Evolutionary conservation across 2,888 invertebrate genomes (phyloP), one percentile per base, ranked within the genome.

Genomic region (Diaperis boleti): DNA sequence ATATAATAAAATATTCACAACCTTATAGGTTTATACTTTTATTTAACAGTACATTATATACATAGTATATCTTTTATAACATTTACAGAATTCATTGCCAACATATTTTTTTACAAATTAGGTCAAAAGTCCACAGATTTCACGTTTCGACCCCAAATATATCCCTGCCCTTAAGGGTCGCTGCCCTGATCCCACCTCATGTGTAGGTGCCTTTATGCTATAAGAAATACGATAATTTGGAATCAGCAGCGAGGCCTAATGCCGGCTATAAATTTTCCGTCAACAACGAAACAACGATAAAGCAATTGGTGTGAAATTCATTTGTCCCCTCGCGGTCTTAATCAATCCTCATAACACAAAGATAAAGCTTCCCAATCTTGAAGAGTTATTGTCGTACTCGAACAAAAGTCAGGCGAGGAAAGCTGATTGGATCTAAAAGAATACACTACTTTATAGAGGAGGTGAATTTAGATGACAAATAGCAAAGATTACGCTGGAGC

Each of bases 281-380:
- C 74, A 75, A 76, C 73, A 75, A 70, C 75, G 74, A 76, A 76
- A 76, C 76, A 78, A 76, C 77, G 77, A 78, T 77, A 72, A 74
- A 71, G 76, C 78, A 79, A 79, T 79, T 77, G 79, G 80, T 79
- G 80, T 79, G 78, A 80, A 80, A 80, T 79, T 79, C 79, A 79
- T 79, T 78, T 77, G 78, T 75, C 75, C 79, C 78, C 77, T 72
- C 72, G 72, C 69, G 74, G 76, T 75, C 77, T 79, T 79, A 81
- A 81, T 81, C 81, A 81, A 80, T 80, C 78, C 79, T 78, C 77
- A 78, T 78, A 78, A 78, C 76, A 78, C 74, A 77, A 78, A 79
- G 79, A 79, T 77, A 78, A 76, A 77, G 75, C 73, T 73, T 75
- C 76, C 73, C 76, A 77, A 79, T 79, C 76, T 77, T 69, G 69